Evolutionary conservation across 2,113 vertebrate species (phyloP).

Genomic region (Phainopepla nitens): DNA sequence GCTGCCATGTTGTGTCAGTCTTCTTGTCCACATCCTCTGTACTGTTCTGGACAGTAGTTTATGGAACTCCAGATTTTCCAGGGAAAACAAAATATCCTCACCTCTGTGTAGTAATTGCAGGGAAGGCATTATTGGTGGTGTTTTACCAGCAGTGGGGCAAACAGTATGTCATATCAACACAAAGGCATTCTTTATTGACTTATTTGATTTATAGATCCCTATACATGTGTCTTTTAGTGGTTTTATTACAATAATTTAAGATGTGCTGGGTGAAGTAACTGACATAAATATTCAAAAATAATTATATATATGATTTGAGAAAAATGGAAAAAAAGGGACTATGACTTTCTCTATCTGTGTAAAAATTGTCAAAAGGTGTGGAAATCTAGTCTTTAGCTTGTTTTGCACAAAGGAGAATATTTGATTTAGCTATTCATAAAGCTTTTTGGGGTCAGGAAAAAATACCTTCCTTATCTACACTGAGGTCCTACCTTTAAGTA

Average conservation of each 20-base stretch:
- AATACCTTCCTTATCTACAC: background rate
- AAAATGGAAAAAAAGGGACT: background rate
- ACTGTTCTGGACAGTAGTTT: background rate
- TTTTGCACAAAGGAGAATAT: background rate
- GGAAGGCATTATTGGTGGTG: background rate
- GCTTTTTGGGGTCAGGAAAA: background rate
- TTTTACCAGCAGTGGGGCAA: background rate
- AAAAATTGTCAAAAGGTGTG: background rate
- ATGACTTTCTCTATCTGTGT: background rate
- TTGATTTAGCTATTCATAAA: background rate
- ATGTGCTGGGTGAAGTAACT: background rate
- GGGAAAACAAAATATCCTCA: background rate
- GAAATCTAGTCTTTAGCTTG: background rate
- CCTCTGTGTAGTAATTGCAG: rapidly evolving
- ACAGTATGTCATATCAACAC: background rate
- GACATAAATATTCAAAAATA: background rate
- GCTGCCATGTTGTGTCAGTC: background rate
- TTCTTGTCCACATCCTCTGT: background rate
- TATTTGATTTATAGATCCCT: background rate
- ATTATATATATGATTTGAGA: background rate
- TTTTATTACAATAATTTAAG: background rate
- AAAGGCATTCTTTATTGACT: background rate
- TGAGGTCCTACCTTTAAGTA: background rate
- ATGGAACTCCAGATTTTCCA: background rate
- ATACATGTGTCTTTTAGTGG: background rate